phyloP scores from a whole-genome alignment of 2,113 vertebrate genomes.

The Hippocampus mohnikei region DNA sequence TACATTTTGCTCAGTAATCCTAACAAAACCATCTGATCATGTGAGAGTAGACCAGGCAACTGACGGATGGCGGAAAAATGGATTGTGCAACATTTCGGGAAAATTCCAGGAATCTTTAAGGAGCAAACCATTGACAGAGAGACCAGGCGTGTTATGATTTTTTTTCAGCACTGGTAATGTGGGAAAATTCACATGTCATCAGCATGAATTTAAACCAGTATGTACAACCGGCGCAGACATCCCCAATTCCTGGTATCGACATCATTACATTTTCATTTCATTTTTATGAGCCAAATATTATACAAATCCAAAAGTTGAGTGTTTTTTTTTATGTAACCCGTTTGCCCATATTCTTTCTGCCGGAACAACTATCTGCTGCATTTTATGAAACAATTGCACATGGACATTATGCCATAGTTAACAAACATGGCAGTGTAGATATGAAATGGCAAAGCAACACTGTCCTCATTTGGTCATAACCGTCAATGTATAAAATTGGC shows the following conservation, averaged over 20 bases:
- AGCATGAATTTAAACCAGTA: slow-evolving; percentile 21
- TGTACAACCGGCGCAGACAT: slow-evolving; percentile 26
- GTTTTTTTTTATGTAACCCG: slow-evolving; percentile 3
- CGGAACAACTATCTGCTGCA: slow-evolving; percentile 19
- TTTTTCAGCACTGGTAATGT: slow-evolving; percentile 1
- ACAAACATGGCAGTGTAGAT: slow-evolving; percentile 16
- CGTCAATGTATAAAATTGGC: slow-evolving; percentile 31
- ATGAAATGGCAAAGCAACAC: slow-evolving; percentile 27
- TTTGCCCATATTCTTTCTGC: slow-evolving; percentile 3
- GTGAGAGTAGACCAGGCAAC: slow-evolving; percentile 3
- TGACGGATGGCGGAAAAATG: neutral
- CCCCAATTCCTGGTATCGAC: slow-evolving; percentile 8
- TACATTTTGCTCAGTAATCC: neutral
- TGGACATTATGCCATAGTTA: slow-evolving; percentile 24
- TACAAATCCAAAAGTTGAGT: slow-evolving; percentile 28
- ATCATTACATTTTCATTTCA: neutral
- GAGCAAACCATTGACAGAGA: slow-evolving; percentile 2
- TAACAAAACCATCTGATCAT: neutral
- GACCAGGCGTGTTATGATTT: slow-evolving; percentile 13
- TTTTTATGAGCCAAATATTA: slow-evolving; percentile 13
- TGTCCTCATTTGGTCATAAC: slow-evolving; percentile 35
- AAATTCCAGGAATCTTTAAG: neutral
- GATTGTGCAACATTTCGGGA: neutral
- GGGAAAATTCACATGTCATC: slow-evolving; percentile 22
- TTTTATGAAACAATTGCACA: slow-evolving; percentile 21